Conservation (phyloP, 1,140 invertebrate genomes). For the Bombus waltoni region DNA sequence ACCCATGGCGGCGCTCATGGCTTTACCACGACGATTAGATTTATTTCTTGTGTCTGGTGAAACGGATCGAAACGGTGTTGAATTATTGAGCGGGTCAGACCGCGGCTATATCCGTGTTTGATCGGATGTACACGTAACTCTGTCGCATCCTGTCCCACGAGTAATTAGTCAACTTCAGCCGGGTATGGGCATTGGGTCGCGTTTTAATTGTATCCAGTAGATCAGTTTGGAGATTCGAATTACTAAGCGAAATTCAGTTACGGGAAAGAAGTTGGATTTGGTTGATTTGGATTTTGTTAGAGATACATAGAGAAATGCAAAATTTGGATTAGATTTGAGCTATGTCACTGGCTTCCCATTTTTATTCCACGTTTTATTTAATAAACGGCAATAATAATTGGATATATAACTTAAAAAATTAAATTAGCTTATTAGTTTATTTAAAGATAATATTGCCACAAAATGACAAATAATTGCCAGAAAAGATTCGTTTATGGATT, state of each 20-base stretch:
- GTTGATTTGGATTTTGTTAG: neutral
- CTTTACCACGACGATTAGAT: neutral
- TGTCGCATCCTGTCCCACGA: constrained; percentile 17
- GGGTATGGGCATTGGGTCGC: too few species aligned
- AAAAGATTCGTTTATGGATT: neutral
- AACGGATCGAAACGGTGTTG: constrained; percentile 31
- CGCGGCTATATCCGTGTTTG: neutral
- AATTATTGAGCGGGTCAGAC: constrained; percentile 34
- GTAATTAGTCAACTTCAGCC: constrained; percentile 27
- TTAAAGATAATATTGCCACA: neutral
- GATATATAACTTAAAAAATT: too few species aligned
- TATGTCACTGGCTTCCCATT: too few species aligned
- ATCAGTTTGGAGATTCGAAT: neutral
- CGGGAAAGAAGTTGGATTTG: neutral
- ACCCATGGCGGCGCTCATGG: neutral
- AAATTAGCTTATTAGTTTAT: neutral
- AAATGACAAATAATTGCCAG: neutral
- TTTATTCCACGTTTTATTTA: too few species aligned
- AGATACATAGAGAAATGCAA: too few species aligned
- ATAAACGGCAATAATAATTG: too few species aligned
- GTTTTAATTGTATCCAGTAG: constrained; percentile 17
- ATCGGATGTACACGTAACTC: neutral
- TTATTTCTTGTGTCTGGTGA: neutral
- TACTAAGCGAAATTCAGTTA: too few species aligned
- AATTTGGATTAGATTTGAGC: too few species aligned